These are phyloP conservation scores for Stramonita haemastoma DNA, from an alignment of 2,888 invertebrate genomes.

Conservation along the genomic window DNA sequence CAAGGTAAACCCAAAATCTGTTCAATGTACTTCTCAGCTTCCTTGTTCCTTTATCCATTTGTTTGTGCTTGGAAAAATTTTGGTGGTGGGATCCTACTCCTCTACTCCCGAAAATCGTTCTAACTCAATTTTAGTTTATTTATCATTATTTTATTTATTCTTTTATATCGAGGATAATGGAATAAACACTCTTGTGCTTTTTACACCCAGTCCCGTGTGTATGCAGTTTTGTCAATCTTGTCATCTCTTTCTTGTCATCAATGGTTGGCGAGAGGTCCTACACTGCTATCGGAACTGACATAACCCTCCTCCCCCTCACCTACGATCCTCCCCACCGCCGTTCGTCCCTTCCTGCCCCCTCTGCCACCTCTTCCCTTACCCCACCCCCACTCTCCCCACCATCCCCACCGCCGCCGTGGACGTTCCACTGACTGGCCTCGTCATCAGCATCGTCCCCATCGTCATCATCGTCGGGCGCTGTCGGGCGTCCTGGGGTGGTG, in stretches of 20 bases:
- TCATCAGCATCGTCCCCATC: constrained; percentile 12
- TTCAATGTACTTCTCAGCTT: too few relatives aligned
- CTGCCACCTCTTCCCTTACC: neutral
- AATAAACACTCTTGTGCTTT: too few relatives aligned
- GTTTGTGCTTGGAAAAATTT: too few relatives aligned
- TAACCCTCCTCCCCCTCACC: neutral
- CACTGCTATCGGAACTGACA: neutral
- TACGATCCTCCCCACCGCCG: neutral
- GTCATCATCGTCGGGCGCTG: neutral
- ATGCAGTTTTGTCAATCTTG: neutral
- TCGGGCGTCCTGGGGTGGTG: neutral
- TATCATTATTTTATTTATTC: too few relatives aligned
- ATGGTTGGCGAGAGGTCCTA: too few relatives aligned
- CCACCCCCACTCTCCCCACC: neutral
- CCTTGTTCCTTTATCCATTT: too few relatives aligned
- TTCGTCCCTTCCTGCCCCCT: neutral
- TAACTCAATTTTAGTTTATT: too few relatives aligned
- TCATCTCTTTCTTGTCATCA: neutral
- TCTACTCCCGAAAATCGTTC: too few relatives aligned
- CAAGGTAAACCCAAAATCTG: too few relatives aligned
- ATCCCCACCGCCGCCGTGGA: neutral
- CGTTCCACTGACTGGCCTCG: constrained; percentile 12
- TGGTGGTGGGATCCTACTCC: too few relatives aligned
- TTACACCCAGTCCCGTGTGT: too few relatives aligned
- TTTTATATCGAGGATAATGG: too few relatives aligned